These are phyloP conservation scores for Diadema setosum DNA, from an alignment of 35 echinoderm and acorn worm genomes.

Conservation along the genomic window DNA sequence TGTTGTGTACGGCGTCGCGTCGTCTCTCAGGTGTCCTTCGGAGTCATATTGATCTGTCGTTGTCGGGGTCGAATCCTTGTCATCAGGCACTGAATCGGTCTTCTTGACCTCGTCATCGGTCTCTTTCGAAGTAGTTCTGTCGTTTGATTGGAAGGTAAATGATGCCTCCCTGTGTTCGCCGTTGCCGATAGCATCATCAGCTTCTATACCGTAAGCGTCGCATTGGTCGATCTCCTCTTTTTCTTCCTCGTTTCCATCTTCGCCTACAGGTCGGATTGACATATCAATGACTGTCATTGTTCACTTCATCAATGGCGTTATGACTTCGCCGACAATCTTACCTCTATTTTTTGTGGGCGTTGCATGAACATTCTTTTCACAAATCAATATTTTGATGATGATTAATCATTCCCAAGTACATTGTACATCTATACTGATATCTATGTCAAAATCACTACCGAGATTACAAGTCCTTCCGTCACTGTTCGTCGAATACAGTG, in stretches of 20 bases:
- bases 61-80: slow-evolving; percentile 1
- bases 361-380: no score
- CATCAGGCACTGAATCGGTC: background rate
- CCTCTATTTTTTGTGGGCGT: no score
- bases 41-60: slow-evolving; percentile 32
- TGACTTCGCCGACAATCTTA: no score
- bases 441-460: no score
- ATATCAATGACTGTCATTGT: background rate
- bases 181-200: background rate
- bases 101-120: background rate
- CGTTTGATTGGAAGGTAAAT: background rate
- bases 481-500: no score
- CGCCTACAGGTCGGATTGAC: background rate
- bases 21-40: slow-evolving; percentile 43
- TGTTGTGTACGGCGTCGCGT: slow-evolving; percentile 50
- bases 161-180: background rate
- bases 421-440: no score
- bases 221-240: background rate
- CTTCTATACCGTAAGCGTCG: background rate
- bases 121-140: background rate
- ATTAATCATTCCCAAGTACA: no score
- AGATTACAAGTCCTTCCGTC: no score
- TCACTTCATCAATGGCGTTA: background rate
- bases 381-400: no score
- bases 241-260: background rate